Conservation (phyloP, 1,140 invertebrate genomes). For the Drosophila neocordata region DNA sequence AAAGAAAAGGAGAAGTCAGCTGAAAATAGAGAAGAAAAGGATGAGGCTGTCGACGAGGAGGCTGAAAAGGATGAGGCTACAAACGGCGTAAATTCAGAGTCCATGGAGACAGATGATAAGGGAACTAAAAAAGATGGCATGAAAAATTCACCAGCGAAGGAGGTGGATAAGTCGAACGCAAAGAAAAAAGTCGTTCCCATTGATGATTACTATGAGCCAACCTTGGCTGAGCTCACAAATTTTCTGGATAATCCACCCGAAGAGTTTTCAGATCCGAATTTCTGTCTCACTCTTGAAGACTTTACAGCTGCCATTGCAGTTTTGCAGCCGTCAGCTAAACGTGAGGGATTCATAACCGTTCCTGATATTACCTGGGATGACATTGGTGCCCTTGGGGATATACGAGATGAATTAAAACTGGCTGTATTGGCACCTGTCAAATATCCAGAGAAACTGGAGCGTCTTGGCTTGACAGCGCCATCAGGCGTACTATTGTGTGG, state of each 20-base stretch:
- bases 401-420: conserved; percentile 94
- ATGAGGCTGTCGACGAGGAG: background rate
- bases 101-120: conserved; percentile 55
- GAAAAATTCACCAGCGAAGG: conserved; percentile 1
- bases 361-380: conserved; percentile 99
- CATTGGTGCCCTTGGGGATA: conserved; percentile 94
- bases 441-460: conserved; percentile 90
- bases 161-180: background rate
- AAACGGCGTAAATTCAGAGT: conserved; percentile 39
- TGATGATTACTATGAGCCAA: conserved; percentile 68
- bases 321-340: conserved; percentile 95
- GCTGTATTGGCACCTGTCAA: conserved; percentile 96
- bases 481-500: conserved; percentile 96
- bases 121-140: conserved; percentile 14
- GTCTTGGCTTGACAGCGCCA: conserved; percentile 90
- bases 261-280: conserved; percentile 75
- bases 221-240: conserved; percentile 81
- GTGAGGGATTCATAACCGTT: conserved; percentile 98
- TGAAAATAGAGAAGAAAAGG: conserved; percentile 14
- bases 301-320: conserved; percentile 91
- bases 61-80: conserved; percentile 28
- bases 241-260: conserved; percentile 84
- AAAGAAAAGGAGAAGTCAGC: background rate
- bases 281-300: conserved; percentile 89
- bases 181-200: background rate